Evolutionary conservation across 2,797 vertebrate species (phyloP).

Genomic region (Varecia variegata): DNA sequence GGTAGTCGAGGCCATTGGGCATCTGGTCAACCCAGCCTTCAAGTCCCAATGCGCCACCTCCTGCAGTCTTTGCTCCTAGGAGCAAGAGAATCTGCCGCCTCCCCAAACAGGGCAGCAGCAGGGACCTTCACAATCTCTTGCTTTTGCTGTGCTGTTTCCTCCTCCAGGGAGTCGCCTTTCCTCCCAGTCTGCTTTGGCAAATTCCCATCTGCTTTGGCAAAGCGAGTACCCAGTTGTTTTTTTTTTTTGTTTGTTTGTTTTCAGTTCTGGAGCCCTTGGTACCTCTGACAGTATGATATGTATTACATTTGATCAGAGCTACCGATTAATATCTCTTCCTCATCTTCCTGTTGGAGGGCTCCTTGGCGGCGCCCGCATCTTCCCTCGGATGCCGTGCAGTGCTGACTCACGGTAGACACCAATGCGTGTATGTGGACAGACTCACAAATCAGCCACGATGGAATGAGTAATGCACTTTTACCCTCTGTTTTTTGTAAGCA

Average conservation of each 20-base stretch:
- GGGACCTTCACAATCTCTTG: no score
- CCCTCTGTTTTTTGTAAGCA: background rate
- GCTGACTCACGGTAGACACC: background rate
- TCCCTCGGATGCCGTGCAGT: background rate
- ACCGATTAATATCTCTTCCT: background rate
- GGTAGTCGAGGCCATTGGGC: background rate
- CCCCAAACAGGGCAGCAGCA: rapidly evolving
- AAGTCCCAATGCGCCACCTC: rapidly evolving
- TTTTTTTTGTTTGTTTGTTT: background rate
- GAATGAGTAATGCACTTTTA: background rate
- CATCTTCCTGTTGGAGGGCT: background rate
- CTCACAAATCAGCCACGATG: background rate
- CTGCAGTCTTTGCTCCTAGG: background rate
- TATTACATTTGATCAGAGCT: background rate
- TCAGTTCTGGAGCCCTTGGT: background rate
- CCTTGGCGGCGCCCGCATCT: background rate
- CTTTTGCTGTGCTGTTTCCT: background rate
- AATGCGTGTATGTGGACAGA: background rate
- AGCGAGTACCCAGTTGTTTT: background rate
- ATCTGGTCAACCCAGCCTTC: background rate
- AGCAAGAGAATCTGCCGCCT: no score
- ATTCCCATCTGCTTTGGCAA: background rate
- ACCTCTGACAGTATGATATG: background rate
- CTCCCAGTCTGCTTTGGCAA: background rate
- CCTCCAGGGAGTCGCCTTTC: background rate